These are phyloP conservation scores for Tiphia femorata DNA, from an alignment of 2,888 invertebrate genomes.

Conservation along the genomic window DNA sequence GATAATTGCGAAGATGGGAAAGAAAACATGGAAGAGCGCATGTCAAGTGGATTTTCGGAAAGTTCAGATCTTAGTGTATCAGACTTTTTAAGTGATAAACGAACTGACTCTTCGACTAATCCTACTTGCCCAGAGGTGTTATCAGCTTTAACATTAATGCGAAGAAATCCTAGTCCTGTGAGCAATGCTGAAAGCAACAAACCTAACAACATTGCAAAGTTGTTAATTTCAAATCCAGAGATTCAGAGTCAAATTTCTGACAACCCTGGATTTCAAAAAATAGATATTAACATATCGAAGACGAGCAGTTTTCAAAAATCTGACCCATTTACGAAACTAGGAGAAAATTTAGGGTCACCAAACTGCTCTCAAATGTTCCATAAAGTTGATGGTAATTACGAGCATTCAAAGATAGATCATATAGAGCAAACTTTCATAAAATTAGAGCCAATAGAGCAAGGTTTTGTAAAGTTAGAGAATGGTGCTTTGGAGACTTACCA, in stretches of 20 bases:
- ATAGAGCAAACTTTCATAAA: slow-evolving; percentile 58
- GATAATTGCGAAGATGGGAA: slow-evolving; percentile 48
- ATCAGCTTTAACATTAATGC: slow-evolving; percentile 62
- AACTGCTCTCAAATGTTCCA: slow-evolving; percentile 50
- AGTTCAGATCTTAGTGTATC: slow-evolving; percentile 57
- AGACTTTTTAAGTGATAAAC: slow-evolving; percentile 55
- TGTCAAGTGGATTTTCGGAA: slow-evolving; percentile 57
- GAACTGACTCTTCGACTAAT: slow-evolving; percentile 40
- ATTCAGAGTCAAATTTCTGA: slow-evolving; percentile 61
- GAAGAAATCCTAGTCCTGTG: slow-evolving; percentile 52
- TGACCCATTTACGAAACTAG: slow-evolving; percentile 42
- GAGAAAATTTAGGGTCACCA: slow-evolving; percentile 38
- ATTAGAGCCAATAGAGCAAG: slow-evolving; percentile 54
- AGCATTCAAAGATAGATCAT: slow-evolving; percentile 44
- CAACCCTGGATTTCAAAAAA: slow-evolving; percentile 60
- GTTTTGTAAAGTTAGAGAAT: slow-evolving; percentile 53
- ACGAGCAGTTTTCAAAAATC: slow-evolving; percentile 36
- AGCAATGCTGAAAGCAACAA: slow-evolving; percentile 32
- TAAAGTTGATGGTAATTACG: slow-evolving; percentile 49
- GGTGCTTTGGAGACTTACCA: slow-evolving; percentile 41
- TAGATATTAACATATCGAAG: slow-evolving; percentile 54
- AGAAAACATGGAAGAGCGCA: slow-evolving; percentile 54
- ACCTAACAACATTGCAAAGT: slow-evolving; percentile 46
- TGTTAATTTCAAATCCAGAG: slow-evolving; percentile 60
- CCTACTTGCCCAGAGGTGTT: slow-evolving; percentile 62